phyloP scores from a whole-genome alignment of 2,113 vertebrate genomes.

The Lophochroa leadbeateri region DNA sequence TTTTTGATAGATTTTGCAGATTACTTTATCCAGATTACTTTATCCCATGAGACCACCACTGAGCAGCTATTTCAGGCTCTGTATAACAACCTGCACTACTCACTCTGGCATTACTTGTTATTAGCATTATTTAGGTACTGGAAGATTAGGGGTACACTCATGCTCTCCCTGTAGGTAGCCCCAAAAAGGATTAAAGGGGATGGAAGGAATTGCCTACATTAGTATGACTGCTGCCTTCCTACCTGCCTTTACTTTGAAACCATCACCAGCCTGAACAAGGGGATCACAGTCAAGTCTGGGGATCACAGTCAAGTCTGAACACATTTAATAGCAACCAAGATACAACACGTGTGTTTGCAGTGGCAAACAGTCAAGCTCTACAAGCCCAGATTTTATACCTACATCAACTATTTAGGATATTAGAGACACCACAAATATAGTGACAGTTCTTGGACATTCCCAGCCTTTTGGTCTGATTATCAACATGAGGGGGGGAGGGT shows the following conservation, averaged over 20 bases:
- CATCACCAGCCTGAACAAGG: background rate
- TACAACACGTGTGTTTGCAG: rapidly evolving
- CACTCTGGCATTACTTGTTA: background rate
- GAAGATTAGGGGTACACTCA: background rate
- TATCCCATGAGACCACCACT: background rate
- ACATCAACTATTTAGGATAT: background rate
- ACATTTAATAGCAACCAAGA: background rate
- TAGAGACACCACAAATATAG: background rate
- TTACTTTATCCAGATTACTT: background rate
- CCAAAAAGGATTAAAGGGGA: background rate
- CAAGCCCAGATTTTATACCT: background rate
- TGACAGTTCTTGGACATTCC: background rate
- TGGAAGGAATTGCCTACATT: background rate
- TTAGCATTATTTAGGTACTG: background rate
- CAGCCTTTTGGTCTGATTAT: background rate
- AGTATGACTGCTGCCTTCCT: background rate
- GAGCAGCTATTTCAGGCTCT: background rate
- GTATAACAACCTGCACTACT: background rate
- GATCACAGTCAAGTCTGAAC: background rate
- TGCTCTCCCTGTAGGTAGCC: background rate
- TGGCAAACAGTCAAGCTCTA: background rate
- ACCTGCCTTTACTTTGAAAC: background rate
- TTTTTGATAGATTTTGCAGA: background rate
- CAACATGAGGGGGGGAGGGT: rapidly evolving
- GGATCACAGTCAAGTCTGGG: background rate